These are phyloP conservation scores for Polypterus senegalus DNA, from an alignment of 2,113 vertebrate species.

Conservation along the genomic window DNA sequence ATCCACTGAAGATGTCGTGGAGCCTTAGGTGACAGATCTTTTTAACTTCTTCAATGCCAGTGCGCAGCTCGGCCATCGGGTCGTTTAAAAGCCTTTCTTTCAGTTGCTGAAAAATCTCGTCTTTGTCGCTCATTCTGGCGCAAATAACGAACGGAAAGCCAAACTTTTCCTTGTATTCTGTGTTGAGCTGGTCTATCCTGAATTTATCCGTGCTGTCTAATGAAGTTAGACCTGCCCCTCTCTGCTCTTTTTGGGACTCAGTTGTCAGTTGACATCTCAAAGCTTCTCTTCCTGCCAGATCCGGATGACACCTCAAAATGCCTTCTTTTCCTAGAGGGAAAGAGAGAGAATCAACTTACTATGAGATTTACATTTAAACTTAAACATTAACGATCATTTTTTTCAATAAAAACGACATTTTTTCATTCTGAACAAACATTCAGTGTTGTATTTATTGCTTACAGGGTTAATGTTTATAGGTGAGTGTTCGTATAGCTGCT, in stretches of 20 bases:
- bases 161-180: constrained; percentile 55
- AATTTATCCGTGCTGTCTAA: constrained; percentile 31
- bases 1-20: constrained; percentile 26
- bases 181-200: constrained; percentile 42
- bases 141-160: constrained; percentile 70
- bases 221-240: constrained; percentile 42
- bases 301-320: constrained; percentile 62
- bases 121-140: constrained; percentile 45
- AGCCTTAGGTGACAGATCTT: constrained; percentile 58
- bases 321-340: constrained; percentile 56
- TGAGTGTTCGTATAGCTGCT: too few species aligned
- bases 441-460: too few species aligned
- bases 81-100: constrained; percentile 32
- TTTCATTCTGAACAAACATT: too few species aligned
- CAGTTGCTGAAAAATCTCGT: constrained; percentile 37
- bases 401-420: too few species aligned
- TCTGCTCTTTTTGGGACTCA: constrained; percentile 59
- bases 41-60: constrained; percentile 57
- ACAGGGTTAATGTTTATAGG: too few species aligned
- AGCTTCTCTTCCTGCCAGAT: constrained; percentile 58
- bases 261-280: constrained; percentile 41
- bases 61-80: constrained; percentile 34
- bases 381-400: too few species aligned
- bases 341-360: too few species aligned
- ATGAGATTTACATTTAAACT: too few species aligned